Base-by-base conservation (phyloP, 35 echinoderm and acorn worm species). In the Lytechinus variegatus region DNA sequence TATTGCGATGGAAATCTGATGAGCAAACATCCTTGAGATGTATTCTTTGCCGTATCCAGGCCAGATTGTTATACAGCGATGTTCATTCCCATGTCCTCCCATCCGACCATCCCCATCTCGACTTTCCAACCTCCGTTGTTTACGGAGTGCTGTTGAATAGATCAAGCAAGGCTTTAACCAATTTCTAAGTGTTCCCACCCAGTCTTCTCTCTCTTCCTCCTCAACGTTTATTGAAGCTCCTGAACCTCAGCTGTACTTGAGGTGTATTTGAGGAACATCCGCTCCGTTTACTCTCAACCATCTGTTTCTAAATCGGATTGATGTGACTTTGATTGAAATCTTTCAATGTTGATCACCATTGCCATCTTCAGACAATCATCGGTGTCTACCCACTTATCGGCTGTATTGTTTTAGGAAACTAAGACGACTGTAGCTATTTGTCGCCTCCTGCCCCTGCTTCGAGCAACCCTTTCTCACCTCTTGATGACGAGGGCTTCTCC, bases 21-120 rank as follows among this genome's bases (percentile, higher is more conserved):
- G 66, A 90, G 88, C 88, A 90, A 52, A 90, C 88, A 90, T 13
- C 88, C 88, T 90, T 90, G 88, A 90, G 88, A 90, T 10, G 52
- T 14, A 54, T 52, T n/a, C 29, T 52, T 16, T 52, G 1, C 88
- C 88, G 88, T 44, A 90, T 90, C 88, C 88, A 90, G 88, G 88
- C 29, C 52, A 44, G 88, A 90, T 90, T 90, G 52, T 44, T 9
- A 90, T 33, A 54, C 88, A 13, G 27, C 11, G 88, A 90, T 54
- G 52, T 21, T 90, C 88, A 90, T 21, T 90, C 28, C 33, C 88
- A 44, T 54, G 52, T 90, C 88, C 27, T 90, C 88, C 27, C 88
- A 52, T 13, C 27, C 29, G 52, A 90, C 88, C 88, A 90, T 44
- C 52, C 88, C 3, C 9, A 28, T 90, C 28, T 51, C 88, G 88